phyloP scores from a whole-genome alignment of 2,888 invertebrate species.

The Bombyx huttoni region DNA sequence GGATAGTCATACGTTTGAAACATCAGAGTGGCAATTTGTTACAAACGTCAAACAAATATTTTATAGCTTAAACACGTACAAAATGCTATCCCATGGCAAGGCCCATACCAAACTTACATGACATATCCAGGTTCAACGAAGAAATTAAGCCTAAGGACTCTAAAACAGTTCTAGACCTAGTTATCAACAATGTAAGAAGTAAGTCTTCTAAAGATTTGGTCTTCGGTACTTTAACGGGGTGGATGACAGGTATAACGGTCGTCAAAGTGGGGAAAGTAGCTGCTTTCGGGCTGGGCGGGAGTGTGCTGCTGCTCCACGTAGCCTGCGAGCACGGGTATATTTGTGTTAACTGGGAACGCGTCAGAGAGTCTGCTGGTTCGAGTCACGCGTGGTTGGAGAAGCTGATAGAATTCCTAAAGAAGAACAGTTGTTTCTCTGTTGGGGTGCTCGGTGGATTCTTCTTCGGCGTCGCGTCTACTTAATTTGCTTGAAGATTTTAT shows the following conservation, averaged over 20 bases:
- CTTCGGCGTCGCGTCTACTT: conserved; percentile 81
- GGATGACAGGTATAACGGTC: conserved; percentile 82
- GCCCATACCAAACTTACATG: conserved; percentile 29
- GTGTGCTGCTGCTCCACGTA: conserved; percentile 87
- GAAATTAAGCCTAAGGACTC: conserved; percentile 22
- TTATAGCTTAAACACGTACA: conserved; percentile 2
- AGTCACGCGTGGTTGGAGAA: conserved; percentile 82
- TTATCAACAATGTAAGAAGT: conserved; percentile 28
- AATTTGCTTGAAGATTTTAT: conserved; percentile 11
- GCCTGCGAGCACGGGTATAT: conserved; percentile 92
- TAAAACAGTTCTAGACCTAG: conserved; percentile 26
- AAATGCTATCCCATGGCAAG: conserved; percentile 39
- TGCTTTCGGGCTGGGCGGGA: conserved; percentile 90
- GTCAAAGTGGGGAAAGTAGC: conserved; percentile 90
- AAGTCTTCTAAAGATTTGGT: conserved; percentile 36
- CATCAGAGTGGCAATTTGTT: background rate
- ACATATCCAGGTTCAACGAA: conserved; percentile 20
- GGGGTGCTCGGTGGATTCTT: conserved; percentile 89
- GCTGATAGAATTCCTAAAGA: conserved; percentile 73
- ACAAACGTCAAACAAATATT: background rate
- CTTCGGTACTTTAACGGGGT: conserved; percentile 43
- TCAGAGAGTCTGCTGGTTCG: conserved; percentile 81
- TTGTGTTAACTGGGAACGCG: conserved; percentile 88
- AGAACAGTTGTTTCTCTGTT: conserved; percentile 79
- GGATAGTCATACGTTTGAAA: background rate